Percentiles rank a stretch among this genome's conserved stretches.
These are phyloP conservation scores for Listronotus bonariensis DNA, from an alignment of 1,140 invertebrate species.

Conservation along the genomic window DNA sequence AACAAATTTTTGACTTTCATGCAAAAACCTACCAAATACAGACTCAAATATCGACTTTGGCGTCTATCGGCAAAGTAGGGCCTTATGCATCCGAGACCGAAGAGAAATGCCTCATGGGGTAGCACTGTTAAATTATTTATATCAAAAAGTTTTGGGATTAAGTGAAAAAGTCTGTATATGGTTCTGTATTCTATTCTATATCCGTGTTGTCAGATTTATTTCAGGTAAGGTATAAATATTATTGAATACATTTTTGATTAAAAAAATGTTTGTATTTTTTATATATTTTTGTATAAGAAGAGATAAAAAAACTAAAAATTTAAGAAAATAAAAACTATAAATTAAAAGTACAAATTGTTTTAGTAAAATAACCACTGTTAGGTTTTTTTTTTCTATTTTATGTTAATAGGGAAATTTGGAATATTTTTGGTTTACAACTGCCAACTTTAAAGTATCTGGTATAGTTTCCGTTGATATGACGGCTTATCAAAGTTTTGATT, in stretches of 20 bases:
- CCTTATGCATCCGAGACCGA: constrained; percentile 37
- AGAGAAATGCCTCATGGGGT: constrained; percentile 47
- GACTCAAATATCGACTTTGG: constrained; percentile 45
- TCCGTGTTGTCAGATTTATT: constrained; percentile 52
- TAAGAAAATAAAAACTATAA: too few relatives aligned
- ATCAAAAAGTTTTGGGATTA: constrained; percentile 45
- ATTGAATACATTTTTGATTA: not conserved
- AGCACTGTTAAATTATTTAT: constrained; percentile 51
- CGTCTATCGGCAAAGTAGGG: constrained; percentile 49
- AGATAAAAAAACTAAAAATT: too few relatives aligned
- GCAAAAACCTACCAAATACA: constrained; percentile 45
- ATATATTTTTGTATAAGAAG: too few relatives aligned
- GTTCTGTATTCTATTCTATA: constrained; percentile 51
- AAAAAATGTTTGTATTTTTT: too few relatives aligned
- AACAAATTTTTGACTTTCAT: constrained; percentile 41
- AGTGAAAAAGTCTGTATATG: constrained; percentile 44
- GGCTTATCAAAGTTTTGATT: too few relatives aligned
- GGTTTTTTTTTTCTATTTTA: too few relatives aligned
- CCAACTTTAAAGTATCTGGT: too few relatives aligned
- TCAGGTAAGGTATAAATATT: constrained; percentile 33
- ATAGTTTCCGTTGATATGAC: too few relatives aligned
- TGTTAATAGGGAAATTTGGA: too few relatives aligned
- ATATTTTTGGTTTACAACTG: too few relatives aligned
- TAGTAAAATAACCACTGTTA: too few relatives aligned
- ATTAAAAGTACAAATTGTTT: too few relatives aligned